phyloP scores from a whole-genome alignment of 2,888 invertebrate genomes.

The Aphrophora alni region DNA sequence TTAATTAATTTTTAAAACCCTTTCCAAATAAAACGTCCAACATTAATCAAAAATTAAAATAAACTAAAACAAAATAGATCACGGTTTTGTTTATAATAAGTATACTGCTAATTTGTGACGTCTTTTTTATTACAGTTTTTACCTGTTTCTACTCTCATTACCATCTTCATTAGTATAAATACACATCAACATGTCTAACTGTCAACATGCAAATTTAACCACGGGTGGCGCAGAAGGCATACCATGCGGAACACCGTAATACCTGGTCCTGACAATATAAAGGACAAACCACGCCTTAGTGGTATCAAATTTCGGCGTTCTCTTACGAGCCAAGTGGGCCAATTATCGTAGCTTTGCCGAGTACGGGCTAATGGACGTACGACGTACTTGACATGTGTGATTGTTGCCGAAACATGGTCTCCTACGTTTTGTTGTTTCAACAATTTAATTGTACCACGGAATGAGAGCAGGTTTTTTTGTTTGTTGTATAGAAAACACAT shows the following conservation, averaged over 20 bases:
- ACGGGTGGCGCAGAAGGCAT: neutral
- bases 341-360: constrained; percentile 9
- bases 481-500: neutral
- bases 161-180: neutral
- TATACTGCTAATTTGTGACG: too few relatives aligned
- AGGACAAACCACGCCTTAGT: neutral
- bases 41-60: too few relatives aligned
- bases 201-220: neutral
- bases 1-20: too few relatives aligned
- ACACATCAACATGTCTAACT: neutral
- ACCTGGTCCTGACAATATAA: neutral
- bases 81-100: too few relatives aligned
- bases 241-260: neutral
- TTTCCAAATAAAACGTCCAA: too few relatives aligned
- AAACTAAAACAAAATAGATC: too few relatives aligned
- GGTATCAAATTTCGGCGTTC: constrained; percentile 2
- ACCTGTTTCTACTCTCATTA: too few relatives aligned
- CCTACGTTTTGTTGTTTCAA: neutral
- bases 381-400: neutral
- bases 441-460: neutral
- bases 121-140: too few relatives aligned
- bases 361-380: neutral
- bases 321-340: neutral
- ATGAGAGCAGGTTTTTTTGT: neutral
- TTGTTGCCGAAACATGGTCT: neutral